Percentiles rank a stretch among this genome's conserved stretches.
phyloP scores from a whole-genome alignment of 2,797 vertebrate genomes.

The Catharus ustulatus region DNA sequence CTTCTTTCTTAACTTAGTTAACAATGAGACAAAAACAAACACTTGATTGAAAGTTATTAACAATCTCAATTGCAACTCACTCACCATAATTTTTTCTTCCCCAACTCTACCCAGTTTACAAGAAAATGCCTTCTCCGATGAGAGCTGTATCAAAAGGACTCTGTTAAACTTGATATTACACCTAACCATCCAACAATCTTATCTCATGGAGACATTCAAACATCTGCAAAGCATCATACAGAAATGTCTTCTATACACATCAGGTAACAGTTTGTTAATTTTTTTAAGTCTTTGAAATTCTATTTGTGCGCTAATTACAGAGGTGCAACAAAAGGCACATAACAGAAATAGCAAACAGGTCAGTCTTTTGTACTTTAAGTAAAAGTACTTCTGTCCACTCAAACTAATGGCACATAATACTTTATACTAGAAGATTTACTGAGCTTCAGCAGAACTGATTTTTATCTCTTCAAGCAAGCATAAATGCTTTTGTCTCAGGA shows the following conservation, averaged over 20 bases:
- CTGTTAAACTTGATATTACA: neutral
- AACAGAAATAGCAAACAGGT: neutral
- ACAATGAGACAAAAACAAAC: neutral
- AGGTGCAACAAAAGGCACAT: neutral
- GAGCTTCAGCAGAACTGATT: neutral
- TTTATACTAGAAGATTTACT: neutral
- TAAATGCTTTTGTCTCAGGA: neutral
- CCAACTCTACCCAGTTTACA: neutral
- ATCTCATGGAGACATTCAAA: neutral
- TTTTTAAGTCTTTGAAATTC: neutral
- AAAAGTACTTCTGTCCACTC: neutral
- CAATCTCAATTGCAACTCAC: neutral
- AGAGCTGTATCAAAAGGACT: neutral
- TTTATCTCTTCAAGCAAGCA: neutral
- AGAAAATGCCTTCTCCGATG: neutral
- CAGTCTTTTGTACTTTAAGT: neutral
- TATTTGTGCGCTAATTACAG: neutral
- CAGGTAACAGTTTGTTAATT: neutral
- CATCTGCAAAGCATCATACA: neutral
- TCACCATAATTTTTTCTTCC: neutral
- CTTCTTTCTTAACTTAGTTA: neutral
- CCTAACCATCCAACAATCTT: neutral
- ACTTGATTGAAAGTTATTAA: neutral
- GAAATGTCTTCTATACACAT: neutral
- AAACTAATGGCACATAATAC: neutral